Percentiles rank a stretch among this genome's conserved stretches.
Conservation (phyloP, 1,140 invertebrate species). For the Macrobrachium nipponense region DNA sequence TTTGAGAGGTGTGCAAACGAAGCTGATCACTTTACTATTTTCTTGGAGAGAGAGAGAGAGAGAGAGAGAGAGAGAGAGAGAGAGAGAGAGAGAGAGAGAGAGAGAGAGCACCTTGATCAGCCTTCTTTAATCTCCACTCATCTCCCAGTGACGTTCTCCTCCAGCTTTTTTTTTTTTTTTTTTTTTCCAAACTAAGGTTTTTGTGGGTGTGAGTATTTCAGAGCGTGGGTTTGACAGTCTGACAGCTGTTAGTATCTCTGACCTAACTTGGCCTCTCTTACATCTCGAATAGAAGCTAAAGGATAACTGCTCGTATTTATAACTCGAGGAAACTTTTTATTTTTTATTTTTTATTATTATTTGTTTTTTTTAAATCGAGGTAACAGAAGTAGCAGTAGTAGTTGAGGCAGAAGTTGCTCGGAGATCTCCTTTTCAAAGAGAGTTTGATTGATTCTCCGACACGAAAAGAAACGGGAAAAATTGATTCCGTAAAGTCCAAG, state of each 20-base stretch:
- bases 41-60: neutral
- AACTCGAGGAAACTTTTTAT: no score
- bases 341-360: no score
- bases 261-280: neutral
- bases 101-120: constrained; percentile 37
- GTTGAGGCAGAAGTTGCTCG: neutral
- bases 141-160: constrained; percentile 27
- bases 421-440: neutral
- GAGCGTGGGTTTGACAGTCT: constrained; percentile 7
- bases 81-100: constrained; percentile 6
- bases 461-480: constrained; percentile 61
- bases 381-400: neutral
- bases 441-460: constrained; percentile 53
- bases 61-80: constrained; percentile 25
- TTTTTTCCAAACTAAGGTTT: neutral
- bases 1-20: no score
- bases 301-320: no score
- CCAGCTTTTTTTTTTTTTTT: no score
- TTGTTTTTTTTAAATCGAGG: neutral
- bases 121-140: constrained; percentile 21
- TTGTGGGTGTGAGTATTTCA: neutral
- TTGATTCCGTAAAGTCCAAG: constrained; percentile 54
- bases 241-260: constrained; percentile 8
- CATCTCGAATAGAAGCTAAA: no score
- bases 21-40: no score